Conservation (phyloP, 2,797 vertebrate genomes). For the Danionella dracula region DNA sequence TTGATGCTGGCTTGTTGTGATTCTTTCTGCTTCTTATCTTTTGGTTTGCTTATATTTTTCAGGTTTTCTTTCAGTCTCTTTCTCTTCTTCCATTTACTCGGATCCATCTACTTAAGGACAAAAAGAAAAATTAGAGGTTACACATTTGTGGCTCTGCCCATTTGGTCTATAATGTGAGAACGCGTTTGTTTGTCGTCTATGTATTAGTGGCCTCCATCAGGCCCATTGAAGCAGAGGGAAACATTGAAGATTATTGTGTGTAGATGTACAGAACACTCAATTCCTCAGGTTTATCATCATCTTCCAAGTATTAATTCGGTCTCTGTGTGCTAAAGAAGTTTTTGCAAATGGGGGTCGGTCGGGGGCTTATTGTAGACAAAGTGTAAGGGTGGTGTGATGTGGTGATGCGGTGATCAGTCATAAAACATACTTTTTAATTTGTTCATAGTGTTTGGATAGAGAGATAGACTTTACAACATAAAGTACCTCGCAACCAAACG, state of each 20-base stretch:
- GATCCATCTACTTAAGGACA: conserved; percentile 32
- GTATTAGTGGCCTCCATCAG: conserved; percentile 35
- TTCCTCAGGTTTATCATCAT: conserved; percentile 48
- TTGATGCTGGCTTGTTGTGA: conserved; percentile 39
- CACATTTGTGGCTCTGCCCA: conserved; percentile 9
- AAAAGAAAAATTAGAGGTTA: conserved; percentile 28
- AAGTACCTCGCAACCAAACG: too few relatives aligned
- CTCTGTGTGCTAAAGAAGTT: too few relatives aligned
- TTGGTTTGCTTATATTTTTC: conserved; percentile 10
- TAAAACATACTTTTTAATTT: too few relatives aligned
- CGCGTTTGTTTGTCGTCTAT: conserved; percentile 35
- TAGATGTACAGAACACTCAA: conserved; percentile 48
- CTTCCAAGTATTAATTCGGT: neutral
- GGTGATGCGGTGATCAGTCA: too few relatives aligned
- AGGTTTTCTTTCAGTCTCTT: conserved; percentile 20
- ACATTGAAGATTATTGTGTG: conserved; percentile 25
- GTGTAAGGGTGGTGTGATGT: too few relatives aligned
- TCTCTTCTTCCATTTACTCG: conserved; percentile 40
- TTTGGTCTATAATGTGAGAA: conserved; percentile 8
- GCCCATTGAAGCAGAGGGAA: conserved; percentile 16
- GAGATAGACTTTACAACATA: too few relatives aligned
- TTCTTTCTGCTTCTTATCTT: conserved; percentile 43
- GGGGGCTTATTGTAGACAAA: too few relatives aligned
- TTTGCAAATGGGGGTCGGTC: too few relatives aligned
- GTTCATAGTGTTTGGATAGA: too few relatives aligned